A percentile compares a stretch with the other conserved stretches of the same genome.
Conservation (phyloP, 2,797 vertebrate genomes). For the Anableps anableps region DNA sequence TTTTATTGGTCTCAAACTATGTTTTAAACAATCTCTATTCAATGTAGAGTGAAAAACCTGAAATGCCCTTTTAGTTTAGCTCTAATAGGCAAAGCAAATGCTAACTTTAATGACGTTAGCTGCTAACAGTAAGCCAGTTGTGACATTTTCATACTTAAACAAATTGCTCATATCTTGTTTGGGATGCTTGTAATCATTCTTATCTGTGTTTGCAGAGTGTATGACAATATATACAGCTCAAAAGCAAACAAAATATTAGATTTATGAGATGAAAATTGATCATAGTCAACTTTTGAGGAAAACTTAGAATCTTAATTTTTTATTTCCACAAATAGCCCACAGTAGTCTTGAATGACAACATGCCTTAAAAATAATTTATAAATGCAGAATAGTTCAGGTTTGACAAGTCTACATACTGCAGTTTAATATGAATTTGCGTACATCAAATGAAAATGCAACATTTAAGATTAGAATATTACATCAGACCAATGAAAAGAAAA, state of each 20-base stretch:
- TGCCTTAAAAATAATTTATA: background rate
- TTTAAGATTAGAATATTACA: background rate
- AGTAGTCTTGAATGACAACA: background rate
- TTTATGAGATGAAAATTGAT: background rate
- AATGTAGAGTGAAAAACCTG: background rate
- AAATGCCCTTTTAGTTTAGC: background rate
- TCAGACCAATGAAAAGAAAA: background rate
- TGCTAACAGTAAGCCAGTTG: background rate
- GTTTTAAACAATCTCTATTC: background rate
- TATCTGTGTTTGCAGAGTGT: background rate
- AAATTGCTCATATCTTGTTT: background rate
- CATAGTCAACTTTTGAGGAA: background rate
- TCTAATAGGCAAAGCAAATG: background rate
- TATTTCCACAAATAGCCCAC: background rate
- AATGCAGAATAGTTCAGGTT: background rate
- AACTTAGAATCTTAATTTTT: background rate
- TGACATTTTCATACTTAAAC: background rate
- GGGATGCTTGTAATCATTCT: background rate
- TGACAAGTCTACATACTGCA: background rate
- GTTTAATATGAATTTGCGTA: background rate
- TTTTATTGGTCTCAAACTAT: background rate
- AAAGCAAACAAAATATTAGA: background rate
- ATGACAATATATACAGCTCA: background rate
- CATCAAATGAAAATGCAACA: background rate
- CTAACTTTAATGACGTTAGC: background rate